phyloP scores from a whole-genome alignment of 2,113 vertebrate species.

The Strix aluco region DNA sequence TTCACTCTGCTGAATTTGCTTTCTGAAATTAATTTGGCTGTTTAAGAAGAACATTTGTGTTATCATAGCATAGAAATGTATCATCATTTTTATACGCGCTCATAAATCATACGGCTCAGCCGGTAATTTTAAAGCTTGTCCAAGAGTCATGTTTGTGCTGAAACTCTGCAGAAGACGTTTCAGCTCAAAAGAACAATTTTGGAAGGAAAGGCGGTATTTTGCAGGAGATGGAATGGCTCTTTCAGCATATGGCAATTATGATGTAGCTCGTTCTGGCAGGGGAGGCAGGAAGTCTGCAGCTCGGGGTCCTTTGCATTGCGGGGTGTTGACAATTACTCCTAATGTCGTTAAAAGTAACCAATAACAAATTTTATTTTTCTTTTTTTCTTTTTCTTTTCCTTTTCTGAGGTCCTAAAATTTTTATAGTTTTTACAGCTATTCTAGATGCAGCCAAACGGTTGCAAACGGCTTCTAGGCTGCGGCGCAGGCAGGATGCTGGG shows the following conservation, averaged over 20 bases:
- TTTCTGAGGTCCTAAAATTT: neutral
- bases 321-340: neutral
- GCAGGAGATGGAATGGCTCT: neutral
- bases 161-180: neutral
- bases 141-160: neutral
- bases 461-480: neutral
- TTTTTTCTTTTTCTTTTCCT: too few relatives aligned
- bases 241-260: neutral
- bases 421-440: neutral
- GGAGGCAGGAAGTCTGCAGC: neutral
- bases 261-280: neutral
- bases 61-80: neutral
- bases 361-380: neutral
- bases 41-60: neutral
- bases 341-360: neutral
- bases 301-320: neutral
- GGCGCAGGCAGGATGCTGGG: neutral
- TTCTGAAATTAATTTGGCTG: neutral
- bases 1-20: neutral
- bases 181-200: neutral
- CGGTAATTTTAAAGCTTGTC: neutral
- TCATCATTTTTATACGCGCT: rapidly evolving
- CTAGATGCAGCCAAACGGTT: neutral
- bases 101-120: neutral
- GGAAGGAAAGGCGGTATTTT: neutral